Evolutionary conservation across 92 coral and sea anemone species (phyloP).

Genomic region (Porites rus): DNA sequence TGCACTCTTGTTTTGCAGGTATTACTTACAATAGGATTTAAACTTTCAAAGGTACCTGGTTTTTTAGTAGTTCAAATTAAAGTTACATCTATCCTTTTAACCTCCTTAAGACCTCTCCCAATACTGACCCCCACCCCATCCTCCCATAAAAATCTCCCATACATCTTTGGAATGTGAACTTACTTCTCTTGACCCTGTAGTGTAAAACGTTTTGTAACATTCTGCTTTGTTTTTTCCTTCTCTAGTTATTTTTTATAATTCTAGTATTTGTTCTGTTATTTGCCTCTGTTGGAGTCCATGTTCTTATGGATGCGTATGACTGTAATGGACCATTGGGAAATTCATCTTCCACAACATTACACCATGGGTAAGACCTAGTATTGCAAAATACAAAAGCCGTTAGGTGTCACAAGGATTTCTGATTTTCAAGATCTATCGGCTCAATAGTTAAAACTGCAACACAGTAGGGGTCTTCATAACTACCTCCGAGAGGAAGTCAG

Average conservation of each 20-base stretch:
- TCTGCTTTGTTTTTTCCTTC: conserved; percentile 1
- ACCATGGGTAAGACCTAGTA: conserved; percentile 60
- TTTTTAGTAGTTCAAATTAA: too few species aligned
- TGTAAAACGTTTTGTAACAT: too few species aligned
- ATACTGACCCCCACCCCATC: too few species aligned
- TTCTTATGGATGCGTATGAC: conserved; percentile 81
- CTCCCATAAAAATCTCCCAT: too few species aligned
- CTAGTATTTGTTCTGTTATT: conserved; percentile 82
- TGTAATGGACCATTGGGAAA: conserved; percentile 71
- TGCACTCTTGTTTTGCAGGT: conserved; percentile 54
- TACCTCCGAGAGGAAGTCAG: neutral
- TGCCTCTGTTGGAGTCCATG: conserved; percentile 75
- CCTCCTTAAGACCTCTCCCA: neutral
- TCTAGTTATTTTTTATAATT: conserved; percentile 83
- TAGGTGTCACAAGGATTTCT: too few species aligned
- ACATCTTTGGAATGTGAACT: neutral
- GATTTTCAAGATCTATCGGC: too few species aligned
- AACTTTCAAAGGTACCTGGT: conserved; percentile 70
- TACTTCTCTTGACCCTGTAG: neutral
- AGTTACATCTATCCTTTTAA: neutral
- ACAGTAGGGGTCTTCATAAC: neutral
- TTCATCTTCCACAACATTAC: conserved; percentile 51
- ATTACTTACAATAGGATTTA: conserved; percentile 72
- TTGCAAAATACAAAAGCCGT: neutral
- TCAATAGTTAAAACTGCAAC: neutral